phyloP scores from a whole-genome alignment of 2,888 invertebrate genomes.

The Nudaria mundana region DNA sequence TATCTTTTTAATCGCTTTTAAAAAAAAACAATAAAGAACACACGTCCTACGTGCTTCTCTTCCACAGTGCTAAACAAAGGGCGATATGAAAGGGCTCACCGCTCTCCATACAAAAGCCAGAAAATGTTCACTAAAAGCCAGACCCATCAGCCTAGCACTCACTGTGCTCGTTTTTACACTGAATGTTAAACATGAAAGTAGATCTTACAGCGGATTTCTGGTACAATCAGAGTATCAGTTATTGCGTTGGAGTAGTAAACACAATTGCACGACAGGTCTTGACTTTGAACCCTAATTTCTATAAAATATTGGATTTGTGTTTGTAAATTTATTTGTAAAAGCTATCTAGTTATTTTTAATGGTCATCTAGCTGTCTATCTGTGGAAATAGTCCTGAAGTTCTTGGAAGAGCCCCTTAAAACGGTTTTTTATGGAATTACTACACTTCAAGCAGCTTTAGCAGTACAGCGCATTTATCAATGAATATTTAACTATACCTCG shows the following conservation, averaged over 20 bases:
- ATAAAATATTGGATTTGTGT: no score
- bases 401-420: no score
- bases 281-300: no score
- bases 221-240: neutral
- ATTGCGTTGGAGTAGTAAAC: neutral
- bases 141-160: conserved; percentile 44
- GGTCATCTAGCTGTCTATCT: no score
- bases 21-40: conserved; percentile 43
- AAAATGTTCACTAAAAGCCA: conserved; percentile 53
- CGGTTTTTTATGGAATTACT: no score
- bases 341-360: no score
- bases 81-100: conserved; percentile 33
- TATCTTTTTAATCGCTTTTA: conserved; percentile 31
- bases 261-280: no score
- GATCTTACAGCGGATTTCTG: conserved; percentile 12
- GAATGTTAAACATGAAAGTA: conserved; percentile 38
- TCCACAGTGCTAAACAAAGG: conserved; percentile 48
- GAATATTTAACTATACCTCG: no score
- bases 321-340: no score
- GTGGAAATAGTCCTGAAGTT: no score
- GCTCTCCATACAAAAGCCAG: conserved; percentile 30
- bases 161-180: conserved; percentile 40
- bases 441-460: no score
- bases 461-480: no score
- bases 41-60: conserved; percentile 38